Percentiles rank a stretch among this genome's conserved stretches.
These are phyloP conservation scores for Rhineura floridana DNA, from an alignment of 2,113 vertebrate species.

Conservation along the genomic window DNA sequence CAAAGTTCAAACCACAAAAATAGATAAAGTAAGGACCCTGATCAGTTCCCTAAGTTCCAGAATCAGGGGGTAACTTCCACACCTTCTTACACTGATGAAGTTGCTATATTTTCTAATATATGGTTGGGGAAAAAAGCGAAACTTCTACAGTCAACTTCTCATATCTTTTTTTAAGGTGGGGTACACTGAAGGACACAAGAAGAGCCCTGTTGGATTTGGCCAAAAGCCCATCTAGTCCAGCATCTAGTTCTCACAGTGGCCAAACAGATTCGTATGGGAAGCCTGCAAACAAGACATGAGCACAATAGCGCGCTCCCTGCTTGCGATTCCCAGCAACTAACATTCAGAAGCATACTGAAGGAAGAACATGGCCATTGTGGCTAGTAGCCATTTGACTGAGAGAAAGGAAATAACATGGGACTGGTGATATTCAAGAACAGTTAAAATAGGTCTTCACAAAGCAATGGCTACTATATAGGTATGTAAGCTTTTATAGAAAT, in stretches of 20 bases:
- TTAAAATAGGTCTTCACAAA: neutral
- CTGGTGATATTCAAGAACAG: neutral
- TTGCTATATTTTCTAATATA: neutral
- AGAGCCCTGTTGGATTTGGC: too few species aligned
- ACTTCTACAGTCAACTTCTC: neutral
- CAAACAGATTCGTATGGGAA: too few species aligned
- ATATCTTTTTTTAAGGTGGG: neutral
- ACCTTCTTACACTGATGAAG: neutral
- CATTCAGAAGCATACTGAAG: too few species aligned
- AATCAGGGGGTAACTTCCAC: neutral
- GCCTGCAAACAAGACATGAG: too few species aligned
- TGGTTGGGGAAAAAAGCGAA: neutral
- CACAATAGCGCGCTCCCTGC: too few species aligned
- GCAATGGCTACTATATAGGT: neutral
- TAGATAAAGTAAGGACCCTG: neutral
- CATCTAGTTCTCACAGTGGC: too few species aligned
- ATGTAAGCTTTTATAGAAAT: neutral
- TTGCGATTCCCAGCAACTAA: too few species aligned
- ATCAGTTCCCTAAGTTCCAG: neutral
- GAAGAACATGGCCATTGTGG: too few species aligned
- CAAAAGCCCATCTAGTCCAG: too few species aligned
- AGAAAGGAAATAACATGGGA: neutral
- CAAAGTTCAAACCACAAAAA: neutral
- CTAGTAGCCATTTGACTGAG: neutral
- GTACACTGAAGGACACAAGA: neutral